phyloP scores from a whole-genome alignment of 2,113 vertebrate genomes.

The Tringa solitaria region DNA sequence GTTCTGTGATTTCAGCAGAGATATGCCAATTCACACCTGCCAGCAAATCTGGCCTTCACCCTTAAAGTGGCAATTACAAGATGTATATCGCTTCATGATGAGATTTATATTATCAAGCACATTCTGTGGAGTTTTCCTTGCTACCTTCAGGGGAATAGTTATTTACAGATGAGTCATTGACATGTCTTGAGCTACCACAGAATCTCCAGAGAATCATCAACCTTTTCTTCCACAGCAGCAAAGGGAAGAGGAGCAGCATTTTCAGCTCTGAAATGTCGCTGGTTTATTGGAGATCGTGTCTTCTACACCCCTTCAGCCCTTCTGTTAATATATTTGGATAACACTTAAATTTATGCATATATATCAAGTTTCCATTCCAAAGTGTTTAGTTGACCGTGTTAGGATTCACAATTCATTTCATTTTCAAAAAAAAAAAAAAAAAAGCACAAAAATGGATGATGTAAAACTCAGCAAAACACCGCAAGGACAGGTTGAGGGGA shows the following conservation, averaged over 20 bases:
- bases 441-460: background rate
- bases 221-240: conserved; percentile 58
- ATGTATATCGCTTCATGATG: background rate
- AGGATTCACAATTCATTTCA: background rate
- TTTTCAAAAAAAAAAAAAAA: background rate
- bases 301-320: background rate
- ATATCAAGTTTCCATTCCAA: background rate
- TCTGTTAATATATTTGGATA: background rate
- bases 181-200: conserved; percentile 24
- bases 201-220: conserved; percentile 48
- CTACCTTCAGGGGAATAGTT: conserved; percentile 50
- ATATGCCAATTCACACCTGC: conserved; percentile 52
- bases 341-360: background rate
- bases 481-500: background rate
- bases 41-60: conserved; percentile 22
- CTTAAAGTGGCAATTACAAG: conserved; percentile 34
- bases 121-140: conserved; percentile 57
- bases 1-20: conserved; percentile 40
- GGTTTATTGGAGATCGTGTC: background rate
- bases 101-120: conserved; percentile 62
- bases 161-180: conserved; percentile 62
- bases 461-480: background rate
- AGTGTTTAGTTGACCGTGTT: background rate
- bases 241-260: conserved; percentile 27
- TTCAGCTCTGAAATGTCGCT: background rate